Percentiles rank a stretch among this genome's conserved stretches.
Evolutionary conservation across 1,140 invertebrate species (phyloP).

Genomic region (Hyphantria cunea): DNA sequence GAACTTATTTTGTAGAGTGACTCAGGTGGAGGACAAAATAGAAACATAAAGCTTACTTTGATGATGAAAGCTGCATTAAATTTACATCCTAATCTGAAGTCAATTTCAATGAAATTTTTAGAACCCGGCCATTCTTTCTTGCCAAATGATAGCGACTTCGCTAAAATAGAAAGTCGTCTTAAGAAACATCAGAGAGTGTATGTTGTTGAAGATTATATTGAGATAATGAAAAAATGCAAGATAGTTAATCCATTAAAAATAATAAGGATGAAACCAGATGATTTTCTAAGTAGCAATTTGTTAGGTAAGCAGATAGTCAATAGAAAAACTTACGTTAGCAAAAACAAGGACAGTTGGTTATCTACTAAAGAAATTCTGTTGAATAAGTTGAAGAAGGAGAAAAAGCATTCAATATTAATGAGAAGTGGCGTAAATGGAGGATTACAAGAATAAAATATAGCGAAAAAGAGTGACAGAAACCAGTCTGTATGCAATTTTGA

Average conservation of each 20-base stretch:
- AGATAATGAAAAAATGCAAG: constrained; percentile 34
- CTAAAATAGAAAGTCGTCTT: constrained; percentile 27
- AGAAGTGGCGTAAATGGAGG: constrained; percentile 4
- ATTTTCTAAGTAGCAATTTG: constrained; percentile 26
- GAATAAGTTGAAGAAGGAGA: no score
- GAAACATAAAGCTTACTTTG: constrained; percentile 64
- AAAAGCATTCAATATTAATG: constrained; percentile 2
- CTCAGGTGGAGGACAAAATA: constrained; percentile 62
- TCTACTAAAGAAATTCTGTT: no score
- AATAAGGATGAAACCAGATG: constrained; percentile 32
- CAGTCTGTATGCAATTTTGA: neutral
- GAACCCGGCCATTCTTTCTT: constrained; percentile 60
- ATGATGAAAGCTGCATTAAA: constrained; percentile 48
- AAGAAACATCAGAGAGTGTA: constrained; percentile 30
- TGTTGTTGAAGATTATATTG: constrained; percentile 30
- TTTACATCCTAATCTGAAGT: constrained; percentile 40
- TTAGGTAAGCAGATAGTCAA: constrained; percentile 33
- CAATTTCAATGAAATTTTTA: constrained; percentile 52
- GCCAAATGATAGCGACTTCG: constrained; percentile 56
- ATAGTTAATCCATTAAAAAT: constrained; percentile 31
- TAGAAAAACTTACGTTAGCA: constrained; percentile 31
- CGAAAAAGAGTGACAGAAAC: constrained; percentile 2
- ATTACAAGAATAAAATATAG: constrained; percentile 1
- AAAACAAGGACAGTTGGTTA: neutral
- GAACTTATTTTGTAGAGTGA: constrained; percentile 58